Base-by-base conservation (phyloP, 2,888 invertebrate genomes). In the Drosophila bunnanda region DNA sequence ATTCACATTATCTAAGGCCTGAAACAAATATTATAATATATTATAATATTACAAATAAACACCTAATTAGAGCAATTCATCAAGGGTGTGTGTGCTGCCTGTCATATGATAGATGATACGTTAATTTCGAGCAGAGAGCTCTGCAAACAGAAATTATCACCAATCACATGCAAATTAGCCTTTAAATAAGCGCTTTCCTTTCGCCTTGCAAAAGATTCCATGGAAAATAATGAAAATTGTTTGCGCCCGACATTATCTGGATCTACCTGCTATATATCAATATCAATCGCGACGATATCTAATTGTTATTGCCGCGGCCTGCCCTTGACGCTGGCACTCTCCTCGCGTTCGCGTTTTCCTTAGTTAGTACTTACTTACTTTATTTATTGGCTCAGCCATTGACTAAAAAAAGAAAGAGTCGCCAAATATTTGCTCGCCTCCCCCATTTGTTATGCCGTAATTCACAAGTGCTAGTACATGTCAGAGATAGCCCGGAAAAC, bases 101-200 rank as follows among this genome's bases (percentile, higher is more conserved):
- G 71, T 82, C 81, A 82, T 82, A 75, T 86, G 82, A 86, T 80
- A 82, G 86, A 75, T 86, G 82, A 86, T 80, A 61, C 61, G 66
- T 36, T 64, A 52, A 55, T 69, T 30, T 39, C 54, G 43, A 22
- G 53, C 44, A 15, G 32, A 34, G 56, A 53, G 64, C 67, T 80
- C 67, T 69, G 54, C 53, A 50, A 57, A 71, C 53, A 62, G 57
- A 67, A 75, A 73, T 73, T 74, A 74, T 55, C 74, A 73, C 75
- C 58, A 65, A 65, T 74, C 73, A 75, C 59, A 57, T 73, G 73
- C 74, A 59, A 74, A 66, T 57, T 66, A 65, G 75, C 55, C 66
- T 60, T 54, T 60, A 61, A 59, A 61, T 44, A 72, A 61, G 71
- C 52, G 61, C 50, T 72, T 62, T 74, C 59, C 25, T 65, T 58